These are phyloP conservation scores for Drosophila eohydei DNA, from an alignment of 2,888 invertebrate species.

Conservation along the genomic window DNA sequence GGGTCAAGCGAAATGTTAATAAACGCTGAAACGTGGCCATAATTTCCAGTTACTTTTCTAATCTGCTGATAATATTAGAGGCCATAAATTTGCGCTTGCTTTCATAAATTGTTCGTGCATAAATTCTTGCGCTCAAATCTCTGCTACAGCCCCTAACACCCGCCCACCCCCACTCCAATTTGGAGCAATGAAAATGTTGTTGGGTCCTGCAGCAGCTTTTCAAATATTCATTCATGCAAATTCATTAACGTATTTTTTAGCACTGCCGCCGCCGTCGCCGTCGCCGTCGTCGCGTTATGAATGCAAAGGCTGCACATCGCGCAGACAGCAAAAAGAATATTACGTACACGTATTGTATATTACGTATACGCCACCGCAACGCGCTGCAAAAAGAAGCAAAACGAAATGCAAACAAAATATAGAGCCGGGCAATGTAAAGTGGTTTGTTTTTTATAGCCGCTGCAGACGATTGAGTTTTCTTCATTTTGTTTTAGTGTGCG, in stretches of 20 bases:
- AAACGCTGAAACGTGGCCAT: conserved; percentile 53
- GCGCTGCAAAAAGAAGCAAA: conserved; percentile 14
- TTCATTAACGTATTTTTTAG: conserved; percentile 69
- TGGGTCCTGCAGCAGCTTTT: conserved; percentile 65
- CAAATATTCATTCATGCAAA: conserved; percentile 78
- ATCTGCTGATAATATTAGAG: conserved; percentile 70
- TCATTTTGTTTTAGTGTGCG: conserved; percentile 50
- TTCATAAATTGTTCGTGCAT: conserved; percentile 70
- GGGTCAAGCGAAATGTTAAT: conserved; percentile 30
- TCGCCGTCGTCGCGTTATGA: conserved; percentile 53
- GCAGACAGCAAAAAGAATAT: conserved; percentile 60
- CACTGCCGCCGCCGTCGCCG: not conserved
- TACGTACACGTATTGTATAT: conserved; percentile 56
- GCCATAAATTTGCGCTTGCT: conserved; percentile 67
- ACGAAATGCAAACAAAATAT: conserved; percentile 13
- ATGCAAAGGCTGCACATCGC: conserved; percentile 66
- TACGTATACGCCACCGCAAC: conserved; percentile 62
- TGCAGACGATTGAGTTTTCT: conserved; percentile 74
- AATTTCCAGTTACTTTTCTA: conserved; percentile 71
- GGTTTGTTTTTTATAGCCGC: conserved; percentile 52
- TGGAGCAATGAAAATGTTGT: conserved; percentile 59
- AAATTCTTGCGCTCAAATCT: conserved; percentile 62
- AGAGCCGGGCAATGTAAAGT: conserved; percentile 56
- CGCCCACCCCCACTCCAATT: not conserved
- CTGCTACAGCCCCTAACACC: conserved; percentile 24